These are phyloP conservation scores for Cotesia chilonis DNA, from an alignment of 1,140 invertebrate species.

Conservation along the genomic window DNA sequence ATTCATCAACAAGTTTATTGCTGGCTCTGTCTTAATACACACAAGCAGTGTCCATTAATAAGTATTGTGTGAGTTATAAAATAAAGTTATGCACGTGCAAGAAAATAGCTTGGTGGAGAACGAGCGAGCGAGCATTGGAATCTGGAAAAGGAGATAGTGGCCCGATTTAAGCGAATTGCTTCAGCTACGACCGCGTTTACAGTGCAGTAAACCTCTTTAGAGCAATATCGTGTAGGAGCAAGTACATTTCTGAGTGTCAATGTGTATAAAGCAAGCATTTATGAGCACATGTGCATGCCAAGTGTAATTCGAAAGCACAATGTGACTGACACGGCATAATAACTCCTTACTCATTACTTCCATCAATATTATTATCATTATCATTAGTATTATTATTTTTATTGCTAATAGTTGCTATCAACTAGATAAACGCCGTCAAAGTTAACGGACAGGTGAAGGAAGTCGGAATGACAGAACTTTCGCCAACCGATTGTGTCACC, in stretches of 20 bases:
- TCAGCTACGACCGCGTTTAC: conserved; percentile 24
- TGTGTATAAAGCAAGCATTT: background rate
- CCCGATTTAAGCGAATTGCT: conserved; percentile 38
- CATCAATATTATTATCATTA: no score
- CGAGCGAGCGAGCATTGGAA: conserved; percentile 37
- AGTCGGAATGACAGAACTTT: conserved; percentile 22
- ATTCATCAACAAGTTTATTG: no score
- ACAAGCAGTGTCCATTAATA: no score
- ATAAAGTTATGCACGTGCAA: background rate
- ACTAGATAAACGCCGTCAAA: background rate
- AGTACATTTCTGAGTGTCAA: background rate
- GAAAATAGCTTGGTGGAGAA: conserved; percentile 10
- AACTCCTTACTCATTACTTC: background rate
- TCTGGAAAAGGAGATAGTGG: conserved; percentile 42
- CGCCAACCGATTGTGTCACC: conserved; percentile 27
- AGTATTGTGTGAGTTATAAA: background rate
- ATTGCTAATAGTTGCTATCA: no score
- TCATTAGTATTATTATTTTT: background rate
- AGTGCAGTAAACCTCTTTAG: conserved; percentile 39
- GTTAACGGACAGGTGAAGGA: background rate
- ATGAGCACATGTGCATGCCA: conserved; percentile 19
- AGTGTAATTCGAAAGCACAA: conserved; percentile 22
- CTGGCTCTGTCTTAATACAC: no score
- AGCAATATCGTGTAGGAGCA: background rate
- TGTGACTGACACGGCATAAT: conserved; percentile 15